Conservation (phyloP, 37 sponge, comb jelly and placozoan genomes). For the Halichondria panicea region DNA sequence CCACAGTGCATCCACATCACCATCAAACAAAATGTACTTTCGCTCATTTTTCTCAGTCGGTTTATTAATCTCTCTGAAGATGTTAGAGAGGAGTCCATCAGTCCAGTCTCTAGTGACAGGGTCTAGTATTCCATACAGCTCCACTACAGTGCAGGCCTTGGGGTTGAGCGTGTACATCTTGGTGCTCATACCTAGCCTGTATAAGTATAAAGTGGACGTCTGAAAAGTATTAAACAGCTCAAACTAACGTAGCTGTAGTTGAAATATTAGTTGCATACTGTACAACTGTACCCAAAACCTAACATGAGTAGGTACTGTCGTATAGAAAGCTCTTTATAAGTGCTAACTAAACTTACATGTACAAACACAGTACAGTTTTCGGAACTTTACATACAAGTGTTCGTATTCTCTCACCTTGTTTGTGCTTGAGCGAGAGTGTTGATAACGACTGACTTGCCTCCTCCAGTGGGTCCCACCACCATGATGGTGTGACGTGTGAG, state of each 20-base stretch:
- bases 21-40: conserved; percentile 93
- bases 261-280: no score
- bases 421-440: conserved; percentile 93
- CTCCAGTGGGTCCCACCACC: conserved; percentile 99
- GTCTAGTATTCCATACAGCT: conserved; percentile 97
- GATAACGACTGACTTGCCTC: conserved; percentile 98
- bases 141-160: conserved; percentile 95
- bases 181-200: conserved; percentile 83
- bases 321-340: no score
- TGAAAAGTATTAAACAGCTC: no score
- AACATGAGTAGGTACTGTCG: no score
- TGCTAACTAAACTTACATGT: conserved; percentile 10
- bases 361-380: not conserved
- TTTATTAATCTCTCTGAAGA: conserved; percentile 97
- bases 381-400: not conserved
- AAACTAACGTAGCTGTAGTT: no score
- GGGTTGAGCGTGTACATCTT: conserved; percentile 95
- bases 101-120: conserved; percentile 99
- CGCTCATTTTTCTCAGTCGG: conserved; percentile 98
- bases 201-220: no score
- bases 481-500: conserved; percentile 97
- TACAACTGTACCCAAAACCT: no score
- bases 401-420: conserved; percentile 89
- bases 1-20: conserved; percentile 99
- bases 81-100: conserved; percentile 98